Evolutionary conservation across 2,113 vertebrate genomes (phyloP).

Genomic region (Ellobius talpinus): DNA sequence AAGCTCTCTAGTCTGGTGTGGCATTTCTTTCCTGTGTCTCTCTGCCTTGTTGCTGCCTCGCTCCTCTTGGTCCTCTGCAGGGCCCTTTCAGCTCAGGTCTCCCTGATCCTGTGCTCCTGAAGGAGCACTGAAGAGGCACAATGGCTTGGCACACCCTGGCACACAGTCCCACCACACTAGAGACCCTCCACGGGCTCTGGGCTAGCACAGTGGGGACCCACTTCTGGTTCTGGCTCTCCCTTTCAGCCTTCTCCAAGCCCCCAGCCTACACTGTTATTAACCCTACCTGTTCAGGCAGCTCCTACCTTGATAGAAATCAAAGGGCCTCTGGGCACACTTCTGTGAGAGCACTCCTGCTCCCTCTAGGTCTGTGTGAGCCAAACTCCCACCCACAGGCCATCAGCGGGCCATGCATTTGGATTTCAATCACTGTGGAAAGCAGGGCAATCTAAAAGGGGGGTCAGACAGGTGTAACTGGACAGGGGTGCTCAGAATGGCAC

Average conservation of each 20-base stretch:
- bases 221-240: not conserved
- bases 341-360: slow-evolving; percentile 49
- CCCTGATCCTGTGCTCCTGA: not conserved
- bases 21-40: not conserved
- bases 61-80: not conserved
- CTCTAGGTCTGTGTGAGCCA: slow-evolving; percentile 50
- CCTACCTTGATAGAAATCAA: slow-evolving; percentile 51
- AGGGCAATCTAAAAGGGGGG: accelerated
- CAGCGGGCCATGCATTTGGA: not conserved
- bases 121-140: not conserved
- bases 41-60: not conserved
- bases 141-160: not conserved
- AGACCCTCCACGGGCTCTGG: not conserved
- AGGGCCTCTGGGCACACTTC: slow-evolving; percentile 49
- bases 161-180: not conserved
- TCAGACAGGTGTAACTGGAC: not conserved
- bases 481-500: not conserved
- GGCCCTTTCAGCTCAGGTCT: not conserved
- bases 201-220: not conserved
- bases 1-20: not conserved
- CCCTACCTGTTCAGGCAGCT: slow-evolving; percentile 70
- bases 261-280: not conserved
- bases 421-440: not conserved
- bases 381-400: not conserved
- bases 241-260: not conserved